Evolutionary conservation across 2,888 invertebrate genomes (phyloP), one percentile per base, ranked within the genome.

Genomic region (Spicauda simplicius): DNA sequence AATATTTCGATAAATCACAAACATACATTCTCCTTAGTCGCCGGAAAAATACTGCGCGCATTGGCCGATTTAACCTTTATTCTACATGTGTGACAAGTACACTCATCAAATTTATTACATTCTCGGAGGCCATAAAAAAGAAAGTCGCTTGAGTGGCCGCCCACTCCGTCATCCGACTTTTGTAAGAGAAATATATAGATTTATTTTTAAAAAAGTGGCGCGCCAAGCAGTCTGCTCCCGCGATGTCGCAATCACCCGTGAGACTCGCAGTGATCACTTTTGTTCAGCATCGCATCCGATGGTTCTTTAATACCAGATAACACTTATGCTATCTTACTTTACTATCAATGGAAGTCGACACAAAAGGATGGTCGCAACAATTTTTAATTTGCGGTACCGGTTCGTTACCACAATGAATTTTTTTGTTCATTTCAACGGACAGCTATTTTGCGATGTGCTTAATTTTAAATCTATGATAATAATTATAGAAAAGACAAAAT

Each of bases 171-270:
- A 87, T 83, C 80, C 83, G 83, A 87, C 84, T 85, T 89, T 85
- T 83, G 80, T 74, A 76, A 82, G 84, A 83, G 81, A 83, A 85
- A 76, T 80, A 65, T 54, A 52, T 82, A 84, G 81, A 80, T 85
- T 77, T 74, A 70, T 72, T 74, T 70, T 48, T 72, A 74, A 79
- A 88, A 90, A 90, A 87, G 86, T 87, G 86, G 88, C 91, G 91
- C 91, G 91, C 91, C 91, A 91, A 85, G 91, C 91, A 83, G 91
- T 92, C 91, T 91, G 90, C 81, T 81, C 78, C 77, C 78, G 73
- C 73, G 76, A 74, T 82, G 85, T 81, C 81, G 83, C 80, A 82
- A 85, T 75, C 76, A 72, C 74, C 73, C 73, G 74, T 79, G 78
- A 80, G 70, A 72, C 69, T 71, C 55, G 76, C 72, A 78, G 76